Percentiles rank a stretch among this genome's conserved stretches.
phyloP scores from a whole-genome alignment of 2,113 vertebrate species.

The Rallus limicola region DNA sequence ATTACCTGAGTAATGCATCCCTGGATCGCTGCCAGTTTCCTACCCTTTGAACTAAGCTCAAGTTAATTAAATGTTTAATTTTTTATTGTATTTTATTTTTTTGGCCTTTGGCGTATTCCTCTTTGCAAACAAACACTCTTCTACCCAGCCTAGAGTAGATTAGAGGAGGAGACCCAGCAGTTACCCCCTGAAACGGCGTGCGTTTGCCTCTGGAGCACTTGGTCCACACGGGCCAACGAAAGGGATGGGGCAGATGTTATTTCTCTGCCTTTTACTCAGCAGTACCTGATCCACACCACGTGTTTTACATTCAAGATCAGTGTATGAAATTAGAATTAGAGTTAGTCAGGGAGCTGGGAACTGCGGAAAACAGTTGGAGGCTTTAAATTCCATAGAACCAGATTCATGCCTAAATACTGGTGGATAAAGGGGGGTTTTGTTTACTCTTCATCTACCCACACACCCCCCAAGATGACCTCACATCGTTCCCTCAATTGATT shows the following conservation, averaged over 20 bases:
- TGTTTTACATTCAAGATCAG: neutral
- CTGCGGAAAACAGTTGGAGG: neutral
- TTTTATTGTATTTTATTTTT: constrained; percentile 14
- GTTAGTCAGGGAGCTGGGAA: neutral
- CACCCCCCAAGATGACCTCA: neutral
- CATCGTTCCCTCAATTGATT: neutral
- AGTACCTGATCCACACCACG: neutral
- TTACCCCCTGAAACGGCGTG: neutral
- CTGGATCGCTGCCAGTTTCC: constrained; percentile 81
- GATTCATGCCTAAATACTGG: neutral
- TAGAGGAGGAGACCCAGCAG: neutral
- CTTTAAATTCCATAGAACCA: neutral
- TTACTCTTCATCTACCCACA: neutral
- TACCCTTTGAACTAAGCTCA: constrained; percentile 80
- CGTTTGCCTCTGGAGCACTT: neutral
- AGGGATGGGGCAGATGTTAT: neutral
- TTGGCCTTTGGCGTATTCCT: constrained; percentile 55
- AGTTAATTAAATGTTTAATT: constrained; percentile 79
- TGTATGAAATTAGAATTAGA: neutral
- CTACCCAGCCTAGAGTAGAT: neutral
- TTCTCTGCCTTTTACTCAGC: neutral
- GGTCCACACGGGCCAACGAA: neutral
- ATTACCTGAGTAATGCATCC: constrained; percentile 70
- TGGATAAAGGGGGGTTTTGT: neutral
- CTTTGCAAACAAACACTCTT: constrained; percentile 46